These are phyloP conservation scores for Leptobrachium ailaonicum DNA, from an alignment of 2,113 vertebrate species.

Conservation along the genomic window DNA sequence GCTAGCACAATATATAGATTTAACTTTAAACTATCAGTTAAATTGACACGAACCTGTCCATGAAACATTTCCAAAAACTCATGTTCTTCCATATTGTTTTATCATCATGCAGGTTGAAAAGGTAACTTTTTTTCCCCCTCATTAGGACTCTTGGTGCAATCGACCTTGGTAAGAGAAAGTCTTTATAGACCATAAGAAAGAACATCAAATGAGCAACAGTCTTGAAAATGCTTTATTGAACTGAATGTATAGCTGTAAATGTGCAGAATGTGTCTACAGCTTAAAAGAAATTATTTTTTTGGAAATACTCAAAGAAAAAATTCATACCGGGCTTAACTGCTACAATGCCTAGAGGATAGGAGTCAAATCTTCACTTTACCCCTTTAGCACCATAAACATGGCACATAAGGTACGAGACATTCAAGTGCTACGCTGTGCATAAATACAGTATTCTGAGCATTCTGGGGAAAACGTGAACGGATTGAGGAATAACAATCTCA, in stretches of 20 bases:
- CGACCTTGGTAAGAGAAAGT: too few species aligned
- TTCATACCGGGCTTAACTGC: slow-evolving; percentile 58
- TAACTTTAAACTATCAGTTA: too few species aligned
- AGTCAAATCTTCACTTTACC: slow-evolving; percentile 57
- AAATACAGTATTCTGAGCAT: slow-evolving; percentile 50
- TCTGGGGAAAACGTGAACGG: slow-evolving; percentile 49
- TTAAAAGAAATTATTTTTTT: slow-evolving; percentile 66
- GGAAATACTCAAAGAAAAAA: slow-evolving; percentile 68
- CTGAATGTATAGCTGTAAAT: slow-evolving; percentile 70
- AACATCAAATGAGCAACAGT: slow-evolving; percentile 76
- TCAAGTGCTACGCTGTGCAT: slow-evolving; percentile 52
- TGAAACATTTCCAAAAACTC: too few species aligned
- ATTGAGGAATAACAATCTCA: slow-evolving; percentile 51
- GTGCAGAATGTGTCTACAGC: slow-evolving; percentile 78
- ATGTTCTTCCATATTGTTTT: too few species aligned
- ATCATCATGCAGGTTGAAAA: too few species aligned
- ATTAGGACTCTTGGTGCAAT: too few species aligned
- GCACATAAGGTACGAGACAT: slow-evolving; percentile 62
- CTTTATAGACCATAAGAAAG: slow-evolving; percentile 52
- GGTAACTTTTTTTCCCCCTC: too few species aligned
- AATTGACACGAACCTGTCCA: too few species aligned
- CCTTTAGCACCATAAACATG: slow-evolving; percentile 49
- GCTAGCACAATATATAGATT: too few species aligned
- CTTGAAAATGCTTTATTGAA: slow-evolving; percentile 86
- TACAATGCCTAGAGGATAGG: slow-evolving; percentile 59